Conservation (phyloP, 2,797 vertebrate species). For the Vespertilio murinus region DNA sequence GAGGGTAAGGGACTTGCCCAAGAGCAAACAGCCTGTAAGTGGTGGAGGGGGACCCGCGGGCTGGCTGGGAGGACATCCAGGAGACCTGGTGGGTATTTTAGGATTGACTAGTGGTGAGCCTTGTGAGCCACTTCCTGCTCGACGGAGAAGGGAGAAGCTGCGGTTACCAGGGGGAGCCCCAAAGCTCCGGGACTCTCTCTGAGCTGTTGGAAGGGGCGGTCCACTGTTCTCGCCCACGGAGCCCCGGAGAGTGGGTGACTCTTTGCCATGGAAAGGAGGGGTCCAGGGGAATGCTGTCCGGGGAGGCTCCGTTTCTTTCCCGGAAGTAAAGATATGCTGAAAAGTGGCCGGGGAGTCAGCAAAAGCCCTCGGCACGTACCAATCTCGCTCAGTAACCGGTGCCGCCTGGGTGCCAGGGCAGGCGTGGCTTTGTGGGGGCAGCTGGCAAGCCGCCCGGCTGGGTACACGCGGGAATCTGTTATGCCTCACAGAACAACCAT, state of each 20-base stretch:
- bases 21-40: neutral
- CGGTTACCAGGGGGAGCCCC: neutral
- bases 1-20: neutral
- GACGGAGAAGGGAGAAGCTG: neutral
- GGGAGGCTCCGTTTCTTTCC: neutral
- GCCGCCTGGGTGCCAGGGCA: neutral
- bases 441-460: neutral
- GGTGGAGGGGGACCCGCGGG: neutral
- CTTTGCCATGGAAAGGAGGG: neutral
- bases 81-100: neutral
- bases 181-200: neutral
- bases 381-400: slow-evolving; percentile 38
- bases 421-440: neutral
- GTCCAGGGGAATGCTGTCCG: neutral
- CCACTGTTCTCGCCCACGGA: neutral
- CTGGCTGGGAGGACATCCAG: neutral
- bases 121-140: neutral
- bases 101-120: neutral
- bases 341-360: neutral
- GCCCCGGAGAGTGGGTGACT: neutral
- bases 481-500: neutral
- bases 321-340: neutral
- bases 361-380: neutral
- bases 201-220: too few relatives aligned
- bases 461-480: neutral